Evolutionary conservation across 2,888 invertebrate genomes (phyloP).

Genomic region (Tigriopus californicus): DNA sequence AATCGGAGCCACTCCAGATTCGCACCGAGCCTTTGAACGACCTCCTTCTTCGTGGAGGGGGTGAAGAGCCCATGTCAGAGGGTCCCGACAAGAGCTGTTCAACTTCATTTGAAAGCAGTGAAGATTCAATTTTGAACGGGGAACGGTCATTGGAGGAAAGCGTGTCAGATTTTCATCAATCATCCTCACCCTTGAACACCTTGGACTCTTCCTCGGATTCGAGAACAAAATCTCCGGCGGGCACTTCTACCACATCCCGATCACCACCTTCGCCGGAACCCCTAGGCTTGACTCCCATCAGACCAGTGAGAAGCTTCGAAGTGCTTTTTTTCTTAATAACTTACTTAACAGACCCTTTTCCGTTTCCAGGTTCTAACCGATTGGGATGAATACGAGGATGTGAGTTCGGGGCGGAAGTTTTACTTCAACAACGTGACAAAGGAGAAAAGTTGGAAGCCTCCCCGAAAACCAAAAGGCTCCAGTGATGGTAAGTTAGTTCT

Average conservation of each 20-base stretch:
- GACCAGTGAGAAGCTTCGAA: background rate
- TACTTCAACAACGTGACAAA: conserved; percentile 30
- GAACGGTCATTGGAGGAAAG: too few species aligned
- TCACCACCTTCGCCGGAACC: conserved; percentile 6
- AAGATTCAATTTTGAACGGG: background rate
- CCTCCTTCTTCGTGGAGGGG: background rate
- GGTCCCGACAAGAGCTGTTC: background rate
- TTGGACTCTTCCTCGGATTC: too few species aligned
- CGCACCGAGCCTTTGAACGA: conserved; percentile 9
- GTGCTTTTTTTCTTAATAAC: background rate
- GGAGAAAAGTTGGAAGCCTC: conserved; percentile 21
- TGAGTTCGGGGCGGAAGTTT: conserved; percentile 29
- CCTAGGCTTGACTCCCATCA: background rate
- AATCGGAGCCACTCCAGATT: conserved; percentile 5
- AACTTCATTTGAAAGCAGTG: background rate
- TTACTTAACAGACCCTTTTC: too few species aligned
- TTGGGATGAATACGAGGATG: conserved; percentile 31
- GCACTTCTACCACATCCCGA: conserved; percentile 9
- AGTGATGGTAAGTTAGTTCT: conserved; percentile 1
- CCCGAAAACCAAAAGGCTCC: conserved; percentile 18
- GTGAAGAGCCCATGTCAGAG: background rate
- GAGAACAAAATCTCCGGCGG: too few species aligned
- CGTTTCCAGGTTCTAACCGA: conserved; percentile 27
- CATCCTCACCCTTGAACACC: too few species aligned
- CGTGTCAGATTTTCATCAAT: too few species aligned